Percentiles rank a stretch among this genome's conserved stretches.
phyloP scores from a whole-genome alignment of 92 coral and sea anemone genomes.

The Blastomussa wellsi region DNA sequence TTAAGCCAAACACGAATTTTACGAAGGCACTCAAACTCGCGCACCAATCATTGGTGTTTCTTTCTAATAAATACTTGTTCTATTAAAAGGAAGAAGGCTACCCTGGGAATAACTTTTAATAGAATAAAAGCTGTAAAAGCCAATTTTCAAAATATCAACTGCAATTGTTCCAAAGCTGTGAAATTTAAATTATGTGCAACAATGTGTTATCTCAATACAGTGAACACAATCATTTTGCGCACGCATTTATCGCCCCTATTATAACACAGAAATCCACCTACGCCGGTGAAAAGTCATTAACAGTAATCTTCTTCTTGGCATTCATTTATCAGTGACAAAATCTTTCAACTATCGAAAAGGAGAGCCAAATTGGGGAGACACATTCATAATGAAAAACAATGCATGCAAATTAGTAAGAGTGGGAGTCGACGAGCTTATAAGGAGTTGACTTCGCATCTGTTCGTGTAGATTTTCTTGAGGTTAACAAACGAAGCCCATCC shows the following conservation, averaged over 20 bases:
- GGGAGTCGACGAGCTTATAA: slow-evolving; percentile 23
- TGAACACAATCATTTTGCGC: not conserved
- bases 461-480: not conserved
- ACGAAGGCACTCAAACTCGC: not conserved
- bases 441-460: slow-evolving; percentile 8
- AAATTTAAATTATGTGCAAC: slow-evolving; percentile 5
- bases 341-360: slow-evolving; percentile 19
- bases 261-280: slow-evolving; percentile 19
- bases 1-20: not conserved
- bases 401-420: slow-evolving; percentile 36
- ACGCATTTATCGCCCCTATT: slow-evolving; percentile 10
- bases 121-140: slow-evolving; percentile 3
- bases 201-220: slow-evolving; percentile 31
- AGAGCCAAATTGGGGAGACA: slow-evolving; percentile 30
- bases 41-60: not conserved
- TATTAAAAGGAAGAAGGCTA: not conserved
- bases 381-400: slow-evolving; percentile 32
- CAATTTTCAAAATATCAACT: not conserved
- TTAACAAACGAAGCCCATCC: not conserved
- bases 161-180: slow-evolving; percentile 28
- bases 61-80: not conserved
- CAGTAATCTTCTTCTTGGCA: slow-evolving; percentile 1
- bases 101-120: not conserved
- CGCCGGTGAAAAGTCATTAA: slow-evolving; percentile 30
- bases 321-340: slow-evolving; percentile 33